A percentile compares a stretch with the other conserved stretches of the same genome.
These are phyloP conservation scores for Aphis craccivora DNA, from an alignment of 1,140 invertebrate genomes.

Conservation along the genomic window DNA sequence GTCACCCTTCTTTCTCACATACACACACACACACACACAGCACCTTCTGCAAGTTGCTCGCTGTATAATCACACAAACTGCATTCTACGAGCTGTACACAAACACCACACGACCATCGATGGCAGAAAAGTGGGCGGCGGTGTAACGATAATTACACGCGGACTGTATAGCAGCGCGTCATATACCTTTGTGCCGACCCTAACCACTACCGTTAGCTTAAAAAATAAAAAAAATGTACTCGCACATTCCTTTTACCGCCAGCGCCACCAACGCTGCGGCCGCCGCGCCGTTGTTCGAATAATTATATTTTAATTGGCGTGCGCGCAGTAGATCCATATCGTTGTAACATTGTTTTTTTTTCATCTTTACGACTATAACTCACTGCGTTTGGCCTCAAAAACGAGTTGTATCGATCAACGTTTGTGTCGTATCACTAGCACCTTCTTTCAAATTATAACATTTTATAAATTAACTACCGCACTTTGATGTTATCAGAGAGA, in stretches of 20 bases:
- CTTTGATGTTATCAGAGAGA: no score
- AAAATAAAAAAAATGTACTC: not conserved
- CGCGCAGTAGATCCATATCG: not conserved
- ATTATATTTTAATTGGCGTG: constrained; percentile 13
- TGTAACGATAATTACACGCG: constrained; percentile 3
- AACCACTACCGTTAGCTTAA: not conserved
- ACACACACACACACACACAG: not conserved
- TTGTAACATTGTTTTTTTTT: not conserved
- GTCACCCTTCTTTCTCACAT: not conserved
- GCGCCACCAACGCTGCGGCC: no score
- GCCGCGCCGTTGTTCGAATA: not conserved
- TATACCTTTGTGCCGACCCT: not conserved
- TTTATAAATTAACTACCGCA: not conserved
- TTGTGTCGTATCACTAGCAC: not conserved
- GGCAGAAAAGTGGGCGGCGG: not conserved
- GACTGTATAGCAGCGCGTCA: not conserved
- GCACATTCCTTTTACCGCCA: not conserved
- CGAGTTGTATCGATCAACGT: not conserved
- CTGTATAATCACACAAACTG: not conserved
- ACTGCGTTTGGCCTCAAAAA: not conserved
- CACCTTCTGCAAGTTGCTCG: not conserved
- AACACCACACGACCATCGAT: not conserved
- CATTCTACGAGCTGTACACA: not conserved
- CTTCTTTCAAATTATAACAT: not conserved
- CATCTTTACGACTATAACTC: not conserved